These are phyloP conservation scores for Rhyacophila evoluta DNA, from an alignment of 2,888 invertebrate species.

Conservation along the genomic window DNA sequence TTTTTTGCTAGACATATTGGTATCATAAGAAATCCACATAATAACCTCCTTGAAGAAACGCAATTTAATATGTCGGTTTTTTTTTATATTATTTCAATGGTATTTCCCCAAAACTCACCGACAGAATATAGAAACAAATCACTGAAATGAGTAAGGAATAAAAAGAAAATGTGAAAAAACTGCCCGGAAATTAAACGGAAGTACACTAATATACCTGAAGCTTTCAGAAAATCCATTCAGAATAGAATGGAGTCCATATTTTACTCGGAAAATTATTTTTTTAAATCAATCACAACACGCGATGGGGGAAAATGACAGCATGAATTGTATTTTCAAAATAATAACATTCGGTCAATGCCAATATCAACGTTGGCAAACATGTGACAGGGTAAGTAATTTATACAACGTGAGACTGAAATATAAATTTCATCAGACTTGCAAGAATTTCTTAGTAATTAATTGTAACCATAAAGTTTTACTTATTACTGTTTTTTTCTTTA, in stretches of 20 bases:
- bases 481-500: no score
- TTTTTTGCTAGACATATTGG: background rate
- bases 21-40: background rate
- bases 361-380: background rate
- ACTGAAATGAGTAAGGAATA: conserved; percentile 33
- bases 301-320: conserved; percentile 4
- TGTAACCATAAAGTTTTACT: no score
- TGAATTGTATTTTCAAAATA: background rate
- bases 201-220: conserved; percentile 44
- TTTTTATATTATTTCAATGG: background rate
- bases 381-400: background rate
- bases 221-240: conserved; percentile 35
- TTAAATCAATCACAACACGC: background rate
- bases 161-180: conserved; percentile 43
- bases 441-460: no score
- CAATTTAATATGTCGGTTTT: background rate
- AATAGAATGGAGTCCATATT: background rate
- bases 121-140: conserved; percentile 39
- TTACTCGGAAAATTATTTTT: conserved; percentile 6
- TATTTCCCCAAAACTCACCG: background rate
- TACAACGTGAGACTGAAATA: no score
- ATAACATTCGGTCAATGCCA: background rate
- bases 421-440: no score
- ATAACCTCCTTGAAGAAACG: background rate
- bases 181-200: conserved; percentile 50